Evolutionary conservation across 2,797 vertebrate genomes (phyloP), one percentile per base, ranked within the genome.

Genomic region (Acanthopagrus latus): DNA sequence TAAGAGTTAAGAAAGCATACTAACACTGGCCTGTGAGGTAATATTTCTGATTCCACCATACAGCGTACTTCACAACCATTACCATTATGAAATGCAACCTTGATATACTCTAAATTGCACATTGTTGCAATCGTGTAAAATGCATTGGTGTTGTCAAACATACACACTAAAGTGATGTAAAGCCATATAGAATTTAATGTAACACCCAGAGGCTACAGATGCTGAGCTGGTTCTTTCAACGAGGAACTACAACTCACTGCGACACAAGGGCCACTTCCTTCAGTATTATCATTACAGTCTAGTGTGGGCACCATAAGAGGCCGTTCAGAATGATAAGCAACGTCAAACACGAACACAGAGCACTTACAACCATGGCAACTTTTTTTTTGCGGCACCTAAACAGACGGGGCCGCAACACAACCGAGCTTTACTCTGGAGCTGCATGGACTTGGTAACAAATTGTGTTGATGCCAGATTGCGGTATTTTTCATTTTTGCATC

Each of bases 211-310:
- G 83, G 87, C 86, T 68, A 76, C 64, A 83, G 71, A 74, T 9
- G 46, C 78, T 85, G 52, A 77, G 68, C 48, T 20, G 57, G 65
- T 68, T 74, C 43, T 85, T 83, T 86, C 23, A 70, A 64, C 74
- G 82, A 79, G 78, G 73, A 81, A 76, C 71, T 75, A 84, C 74
- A 77, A 76, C 72, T 86, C 77, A 73, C 69, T 17, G 47, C 80
- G 83, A 85, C 65, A 63, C 47, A 90, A 76, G 78, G 83, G 69
- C 80, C 81, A 86, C 86, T 85, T 91, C 80, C 84, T 85, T 80
- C 64, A 59, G 71, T 64, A 68, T 84, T 81, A 82, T 83, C 80
- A 80, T 85, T 72, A 82, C 67, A 21, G 68, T 70, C 70, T 48
- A 58, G 67, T 70, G 74, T 29, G 64, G 68, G 68, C 33, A 51